Conservation (phyloP, 2,113 vertebrate genomes). For the Ochotona curzoniae region DNA sequence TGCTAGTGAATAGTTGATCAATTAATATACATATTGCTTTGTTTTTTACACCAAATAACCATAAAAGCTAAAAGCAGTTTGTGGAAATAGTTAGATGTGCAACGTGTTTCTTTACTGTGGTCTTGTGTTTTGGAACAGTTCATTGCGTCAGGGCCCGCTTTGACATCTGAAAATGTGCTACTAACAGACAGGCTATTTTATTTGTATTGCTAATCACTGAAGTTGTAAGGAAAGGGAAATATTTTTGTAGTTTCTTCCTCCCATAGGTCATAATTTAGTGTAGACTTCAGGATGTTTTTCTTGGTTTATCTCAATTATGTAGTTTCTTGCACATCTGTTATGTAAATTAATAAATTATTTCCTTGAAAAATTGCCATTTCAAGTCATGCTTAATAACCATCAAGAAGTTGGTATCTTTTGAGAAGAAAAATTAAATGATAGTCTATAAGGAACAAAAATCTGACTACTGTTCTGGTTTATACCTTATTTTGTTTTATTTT, state of each 20-base stretch:
- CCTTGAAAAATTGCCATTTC: constrained; percentile 83
- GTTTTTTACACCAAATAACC: neutral
- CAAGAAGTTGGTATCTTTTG: constrained; percentile 28
- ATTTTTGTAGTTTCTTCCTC: constrained; percentile 86
- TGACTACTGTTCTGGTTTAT: neutral
- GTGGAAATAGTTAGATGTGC: neutral
- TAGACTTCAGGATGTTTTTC: constrained; percentile 88
- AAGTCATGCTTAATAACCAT: constrained; percentile 63
- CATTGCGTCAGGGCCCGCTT: constrained; percentile 63
- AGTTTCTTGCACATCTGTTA: constrained; percentile 87
- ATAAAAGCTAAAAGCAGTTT: constrained; percentile 17
- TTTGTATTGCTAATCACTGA: constrained; percentile 80
- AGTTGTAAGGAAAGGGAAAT: constrained; percentile 86
- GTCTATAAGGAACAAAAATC: constrained; percentile 32
- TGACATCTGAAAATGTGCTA: constrained; percentile 48
- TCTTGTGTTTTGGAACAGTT: constrained; percentile 51
- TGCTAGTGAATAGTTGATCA: constrained; percentile 32
- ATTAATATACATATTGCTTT: neutral
- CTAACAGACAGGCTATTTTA: constrained; percentile 75
- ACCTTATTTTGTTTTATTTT: constrained; percentile 46
- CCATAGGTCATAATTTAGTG: constrained; percentile 84
- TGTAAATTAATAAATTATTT: constrained; percentile 83
- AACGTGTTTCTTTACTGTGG: neutral
- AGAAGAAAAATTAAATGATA: constrained; percentile 29
- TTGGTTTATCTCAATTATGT: constrained; percentile 86